These are phyloP conservation scores for Prionace glauca DNA, from an alignment of 2,797 vertebrate genomes.

Conservation along the genomic window DNA sequence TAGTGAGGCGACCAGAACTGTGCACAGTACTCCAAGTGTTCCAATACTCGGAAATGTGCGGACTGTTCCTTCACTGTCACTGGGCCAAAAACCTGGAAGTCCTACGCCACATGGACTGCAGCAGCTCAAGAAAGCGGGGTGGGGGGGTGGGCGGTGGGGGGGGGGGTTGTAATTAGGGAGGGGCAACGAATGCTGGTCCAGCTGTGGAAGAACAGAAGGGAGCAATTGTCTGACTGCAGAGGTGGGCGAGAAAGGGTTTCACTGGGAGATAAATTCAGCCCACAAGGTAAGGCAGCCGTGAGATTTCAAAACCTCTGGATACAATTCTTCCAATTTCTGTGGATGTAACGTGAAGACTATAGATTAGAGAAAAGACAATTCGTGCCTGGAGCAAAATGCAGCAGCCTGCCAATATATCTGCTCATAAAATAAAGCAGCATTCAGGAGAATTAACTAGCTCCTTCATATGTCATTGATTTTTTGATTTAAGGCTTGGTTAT, in stretches of 20 bases:
- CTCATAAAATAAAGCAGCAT: neutral
- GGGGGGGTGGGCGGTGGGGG: too few relatives aligned
- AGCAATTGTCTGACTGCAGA: neutral
- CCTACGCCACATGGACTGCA: too few relatives aligned
- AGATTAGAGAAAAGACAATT: neutral
- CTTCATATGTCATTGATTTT: neutral
- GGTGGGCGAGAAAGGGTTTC: neutral
- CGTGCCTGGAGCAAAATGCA: neutral
- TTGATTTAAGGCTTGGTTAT: neutral
- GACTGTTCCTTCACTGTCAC: too few relatives aligned
- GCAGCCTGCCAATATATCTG: neutral
- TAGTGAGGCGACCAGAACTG: too few relatives aligned
- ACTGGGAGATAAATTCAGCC: neutral
- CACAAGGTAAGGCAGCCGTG: neutral
- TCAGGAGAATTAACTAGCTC: neutral
- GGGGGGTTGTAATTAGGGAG: neutral
- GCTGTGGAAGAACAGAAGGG: neutral
- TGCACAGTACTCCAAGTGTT: too few relatives aligned
- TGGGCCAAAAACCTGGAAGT: too few relatives aligned
- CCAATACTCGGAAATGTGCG: too few relatives aligned
- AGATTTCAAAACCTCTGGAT: neutral
- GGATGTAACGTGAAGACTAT: neutral
- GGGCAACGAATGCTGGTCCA: neutral
- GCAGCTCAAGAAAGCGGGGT: too few relatives aligned
- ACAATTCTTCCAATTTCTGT: neutral